Evolutionary conservation across 2,888 invertebrate genomes (phyloP).

Genomic region (Euzophera pinguis): DNA sequence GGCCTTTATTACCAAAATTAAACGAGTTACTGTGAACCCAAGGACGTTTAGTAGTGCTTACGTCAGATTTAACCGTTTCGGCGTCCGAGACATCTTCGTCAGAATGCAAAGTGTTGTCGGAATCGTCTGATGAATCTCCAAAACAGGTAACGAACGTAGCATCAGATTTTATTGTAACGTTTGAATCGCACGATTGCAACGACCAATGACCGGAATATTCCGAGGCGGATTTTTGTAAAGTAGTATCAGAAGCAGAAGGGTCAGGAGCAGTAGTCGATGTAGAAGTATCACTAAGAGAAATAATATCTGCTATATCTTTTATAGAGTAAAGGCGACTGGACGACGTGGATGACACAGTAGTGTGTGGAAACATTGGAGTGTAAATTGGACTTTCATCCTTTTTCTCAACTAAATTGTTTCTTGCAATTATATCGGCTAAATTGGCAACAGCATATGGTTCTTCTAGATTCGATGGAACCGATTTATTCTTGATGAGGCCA

Average conservation of each 20-base stretch:
- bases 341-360: constrained; percentile 49
- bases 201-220: constrained; percentile 73
- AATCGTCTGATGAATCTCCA: constrained; percentile 63
- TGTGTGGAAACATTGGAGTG: constrained; percentile 52
- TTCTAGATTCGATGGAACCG: constrained; percentile 59
- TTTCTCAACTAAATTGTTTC: constrained; percentile 32
- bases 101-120: constrained; percentile 63
- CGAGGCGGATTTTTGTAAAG: constrained; percentile 65
- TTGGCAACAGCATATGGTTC: constrained; percentile 60
- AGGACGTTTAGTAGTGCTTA: constrained; percentile 60
- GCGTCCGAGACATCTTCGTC: constrained; percentile 66
- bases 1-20: constrained; percentile 49
- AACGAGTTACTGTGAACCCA: constrained; percentile 73
- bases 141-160: constrained; percentile 63
- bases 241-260: constrained; percentile 57
- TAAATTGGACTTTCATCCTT: constrained; percentile 38
- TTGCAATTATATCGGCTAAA: constrained; percentile 48
- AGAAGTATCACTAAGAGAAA: constrained; percentile 51
- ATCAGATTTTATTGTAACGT: constrained; percentile 62
- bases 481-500: constrained; percentile 54
- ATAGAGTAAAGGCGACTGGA: constrained; percentile 61
- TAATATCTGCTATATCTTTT: constrained; percentile 67
- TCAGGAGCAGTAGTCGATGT: constrained; percentile 56
- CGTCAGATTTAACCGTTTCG: constrained; percentile 66
- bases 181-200: constrained; percentile 64